A percentile compares a stretch with the other conserved stretches of the same genome.
Evolutionary conservation across 2,797 vertebrate species (phyloP).

Genomic region (Gymnothorax reevesii): DNA sequence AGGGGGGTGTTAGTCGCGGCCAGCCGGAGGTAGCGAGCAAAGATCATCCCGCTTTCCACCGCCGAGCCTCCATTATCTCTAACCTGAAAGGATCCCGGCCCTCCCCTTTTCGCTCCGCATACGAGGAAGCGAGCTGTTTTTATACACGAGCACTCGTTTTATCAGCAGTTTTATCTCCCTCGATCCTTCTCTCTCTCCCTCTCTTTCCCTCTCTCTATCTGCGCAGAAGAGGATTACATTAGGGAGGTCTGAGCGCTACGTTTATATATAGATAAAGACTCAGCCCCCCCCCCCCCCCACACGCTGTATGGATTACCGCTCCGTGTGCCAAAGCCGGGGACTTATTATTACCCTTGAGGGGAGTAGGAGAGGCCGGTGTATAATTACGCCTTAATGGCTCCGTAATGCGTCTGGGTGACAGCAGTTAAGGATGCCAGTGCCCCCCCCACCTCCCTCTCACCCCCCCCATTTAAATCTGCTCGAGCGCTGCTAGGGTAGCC

Average conservation of each 20-base stretch:
- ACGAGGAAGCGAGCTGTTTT: background rate
- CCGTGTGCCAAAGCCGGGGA: background rate
- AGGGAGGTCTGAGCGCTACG: conserved; percentile 14
- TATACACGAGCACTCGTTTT: background rate
- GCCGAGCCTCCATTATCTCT: background rate
- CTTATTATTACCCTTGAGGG: conserved; percentile 31
- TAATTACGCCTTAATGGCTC: conserved; percentile 55
- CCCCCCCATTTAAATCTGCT: background rate
- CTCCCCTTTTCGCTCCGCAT: background rate
- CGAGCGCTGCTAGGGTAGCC: background rate
- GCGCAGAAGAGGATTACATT: conserved; percentile 8
- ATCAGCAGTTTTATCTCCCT: conserved; percentile 4
- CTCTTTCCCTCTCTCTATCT: background rate
- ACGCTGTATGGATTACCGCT: background rate
- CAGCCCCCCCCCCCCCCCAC: background rate
- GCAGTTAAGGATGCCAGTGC: background rate
- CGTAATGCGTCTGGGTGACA: conserved; percentile 48
- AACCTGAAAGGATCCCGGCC: background rate
- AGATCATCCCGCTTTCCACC: background rate
- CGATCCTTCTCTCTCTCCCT: background rate
- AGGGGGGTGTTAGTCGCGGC: background rate
- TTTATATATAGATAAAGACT: conserved; percentile 35
- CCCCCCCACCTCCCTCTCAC: background rate
- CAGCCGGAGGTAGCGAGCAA: background rate
- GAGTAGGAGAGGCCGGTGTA: conserved; percentile 31